Conservation (phyloP, 2,113 vertebrate genomes). For the Desmodus rotundus region DNA sequence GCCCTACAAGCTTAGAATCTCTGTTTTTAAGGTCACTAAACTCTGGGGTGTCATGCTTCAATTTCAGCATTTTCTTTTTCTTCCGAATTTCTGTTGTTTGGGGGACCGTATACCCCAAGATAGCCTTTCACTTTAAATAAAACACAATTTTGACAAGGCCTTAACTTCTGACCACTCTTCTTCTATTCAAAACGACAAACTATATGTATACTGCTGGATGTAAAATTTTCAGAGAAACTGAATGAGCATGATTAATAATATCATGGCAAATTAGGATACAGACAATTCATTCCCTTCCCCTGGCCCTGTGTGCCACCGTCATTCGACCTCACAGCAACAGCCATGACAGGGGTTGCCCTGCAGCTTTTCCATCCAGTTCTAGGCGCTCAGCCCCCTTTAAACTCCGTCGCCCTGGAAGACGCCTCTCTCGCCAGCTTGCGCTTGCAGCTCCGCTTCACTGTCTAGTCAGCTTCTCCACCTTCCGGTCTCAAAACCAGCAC, state of each 20-base stretch:
- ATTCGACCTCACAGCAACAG: accelerated
- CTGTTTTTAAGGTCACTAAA: background rate
- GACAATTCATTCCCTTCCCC: too few relatives aligned
- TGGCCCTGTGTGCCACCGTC: accelerated
- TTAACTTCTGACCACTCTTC: background rate
- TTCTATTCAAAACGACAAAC: background rate
- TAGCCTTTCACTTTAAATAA: background rate
- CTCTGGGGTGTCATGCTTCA: background rate
- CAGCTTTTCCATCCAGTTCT: accelerated
- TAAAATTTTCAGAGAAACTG: too few relatives aligned
- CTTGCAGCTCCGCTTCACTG: accelerated
- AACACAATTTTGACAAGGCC: background rate
- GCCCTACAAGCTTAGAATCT: background rate
- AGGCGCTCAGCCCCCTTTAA: too few relatives aligned
- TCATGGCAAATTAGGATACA: background rate
- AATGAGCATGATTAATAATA: accelerated
- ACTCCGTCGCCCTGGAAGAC: accelerated
- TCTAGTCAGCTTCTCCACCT: background rate
- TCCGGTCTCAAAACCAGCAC: accelerated
- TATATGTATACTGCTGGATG: accelerated
- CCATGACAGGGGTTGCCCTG: accelerated
- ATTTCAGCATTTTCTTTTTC: background rate
- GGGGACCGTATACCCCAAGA: background rate
- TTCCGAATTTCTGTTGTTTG: background rate
- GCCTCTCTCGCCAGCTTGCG: background rate